Base-by-base conservation (phyloP, 2,797 vertebrate genomes). In the Pseudochirops cupreus region DNA sequence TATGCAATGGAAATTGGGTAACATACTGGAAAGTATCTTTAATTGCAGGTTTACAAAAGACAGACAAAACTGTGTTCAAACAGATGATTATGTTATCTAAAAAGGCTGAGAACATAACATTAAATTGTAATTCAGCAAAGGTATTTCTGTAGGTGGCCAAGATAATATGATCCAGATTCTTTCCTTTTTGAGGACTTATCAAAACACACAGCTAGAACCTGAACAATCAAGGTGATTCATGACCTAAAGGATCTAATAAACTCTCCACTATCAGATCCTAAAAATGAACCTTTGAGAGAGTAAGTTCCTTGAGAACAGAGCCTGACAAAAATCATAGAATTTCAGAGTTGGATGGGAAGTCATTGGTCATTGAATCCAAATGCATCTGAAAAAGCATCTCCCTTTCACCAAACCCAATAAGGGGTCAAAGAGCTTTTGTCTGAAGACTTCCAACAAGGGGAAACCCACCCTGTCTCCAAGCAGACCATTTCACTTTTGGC, bases 101-200 rank as follows among this genome's bases (percentile, higher is more conserved):
- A 87, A 87, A 87, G 74, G 39, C 74, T 87, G 39, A 87, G 39
- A 87, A 87, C 39, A 50, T 87, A 87, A 87, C 74, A 87, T 87
- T 87, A 87, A 87, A 12, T 46, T 50, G 39, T 87, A 87, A 50
- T 50, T 46, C 74, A 50, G 39, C 26, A 24, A 87, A 87, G 74
- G 74, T 50, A 87, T 87, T 87, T 87, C 74, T 87, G 74, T 87
- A 50, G 74, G 74, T 87, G 74, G 74, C 74, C 74, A 87, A 50
- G 39, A 87, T 87, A 87, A 87, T 50, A 87, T 3, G 39, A 46
- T 50, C 74, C 39, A 87, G 74, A 3, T 87, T 87, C 39, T 87
- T 87, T 87, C 9, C n/a, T 82, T 46, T 82, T 39, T 46, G 74
- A 46, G n/a, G 74, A 82, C 46, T 46, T 46, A 87, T 87, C 74